Percentiles rank a stretch among this genome's conserved stretches.
phyloP scores from a whole-genome alignment of 2,888 invertebrate species.

The Acleris holmiana region DNA sequence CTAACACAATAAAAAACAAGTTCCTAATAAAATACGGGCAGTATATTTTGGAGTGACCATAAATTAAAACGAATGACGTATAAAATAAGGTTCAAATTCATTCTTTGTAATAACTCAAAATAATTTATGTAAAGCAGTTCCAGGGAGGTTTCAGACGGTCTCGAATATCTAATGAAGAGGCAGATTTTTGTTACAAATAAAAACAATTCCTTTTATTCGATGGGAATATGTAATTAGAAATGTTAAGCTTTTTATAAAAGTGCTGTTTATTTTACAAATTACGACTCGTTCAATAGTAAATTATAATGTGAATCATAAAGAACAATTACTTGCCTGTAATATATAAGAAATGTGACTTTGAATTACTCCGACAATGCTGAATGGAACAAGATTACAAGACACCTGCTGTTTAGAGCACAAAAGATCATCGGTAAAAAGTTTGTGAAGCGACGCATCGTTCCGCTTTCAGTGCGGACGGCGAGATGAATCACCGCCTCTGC shows the following conservation, averaged over 20 bases:
- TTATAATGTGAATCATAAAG: not conserved
- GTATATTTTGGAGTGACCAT: not conserved
- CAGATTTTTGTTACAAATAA: constrained; percentile 50
- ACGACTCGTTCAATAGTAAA: not conserved
- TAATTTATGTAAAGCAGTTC: constrained; percentile 44
- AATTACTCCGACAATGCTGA: constrained; percentile 1
- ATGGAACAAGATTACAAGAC: constrained; percentile 5
- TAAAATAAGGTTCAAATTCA: constrained; percentile 6
- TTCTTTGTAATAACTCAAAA: constrained; percentile 12
- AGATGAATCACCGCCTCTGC: constrained; percentile 55
- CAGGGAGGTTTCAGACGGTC: constrained; percentile 42
- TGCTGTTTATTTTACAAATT: not conserved
- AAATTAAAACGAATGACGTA: not conserved
- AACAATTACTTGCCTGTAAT: not conserved
- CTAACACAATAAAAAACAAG: not conserved
- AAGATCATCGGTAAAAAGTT: constrained; percentile 18
- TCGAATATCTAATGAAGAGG: constrained; percentile 53
- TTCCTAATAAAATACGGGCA: too few species aligned
- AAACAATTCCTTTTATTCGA: constrained; percentile 24
- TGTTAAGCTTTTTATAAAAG: not conserved
- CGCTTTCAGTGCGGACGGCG: constrained; percentile 75
- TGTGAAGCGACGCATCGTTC: constrained; percentile 52
- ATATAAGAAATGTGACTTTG: not conserved
- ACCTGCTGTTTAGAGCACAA: not conserved
- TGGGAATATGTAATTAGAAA: constrained; percentile 19